Base-by-base conservation (phyloP, 2,113 vertebrate genomes). In the Microcebus jonahi region DNA sequence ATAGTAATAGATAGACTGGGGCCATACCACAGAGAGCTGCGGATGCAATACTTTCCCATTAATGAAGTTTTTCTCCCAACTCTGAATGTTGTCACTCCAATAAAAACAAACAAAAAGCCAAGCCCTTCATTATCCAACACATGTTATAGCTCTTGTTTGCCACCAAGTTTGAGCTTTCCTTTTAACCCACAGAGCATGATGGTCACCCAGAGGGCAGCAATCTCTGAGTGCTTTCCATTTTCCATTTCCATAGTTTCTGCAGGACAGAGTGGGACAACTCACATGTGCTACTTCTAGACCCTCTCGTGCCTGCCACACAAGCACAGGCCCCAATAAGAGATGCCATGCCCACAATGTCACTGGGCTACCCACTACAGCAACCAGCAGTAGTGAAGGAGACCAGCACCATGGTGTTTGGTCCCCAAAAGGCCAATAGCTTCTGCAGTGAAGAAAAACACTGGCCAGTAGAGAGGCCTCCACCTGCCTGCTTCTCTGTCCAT, bases 141-240 rank as follows among this genome's bases (percentile, higher is more conserved):
- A 53, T 14, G 34, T 36, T 90, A 81, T 55, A 67, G 65, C 50
- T 45, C 59, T 76, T 59, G 13, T 70, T 23, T 71, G 34, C 84
- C 59, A 88, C 68, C 45, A 84, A 70, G 39, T 73, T 31, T 79
- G 79, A 61, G 63, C 29, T 87, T 91, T 96, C 55, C 59, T 97
- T 94, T 61, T 31, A 90, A 90, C n/a, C 27, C 68, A n/a, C 48
- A 63, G 23, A 10, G 67, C n/a, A 39, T 25, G 34, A 80, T 14
- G 45, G 34, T 68, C 73, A 93, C 9, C 50, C 85, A 83, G 53
- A 88, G 4, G 59, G 63, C 90, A 92, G 53, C 23, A 45, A 31
- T 55, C 48, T 53, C 63, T 61, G 36, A 70, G 27, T 87, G 63
- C 61, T 29, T 29, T 63, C 61, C 61, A 80, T 2, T 75, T 27